phyloP scores from a whole-genome alignment of 1,140 invertebrate species.

The Zaprionus africanus region DNA sequence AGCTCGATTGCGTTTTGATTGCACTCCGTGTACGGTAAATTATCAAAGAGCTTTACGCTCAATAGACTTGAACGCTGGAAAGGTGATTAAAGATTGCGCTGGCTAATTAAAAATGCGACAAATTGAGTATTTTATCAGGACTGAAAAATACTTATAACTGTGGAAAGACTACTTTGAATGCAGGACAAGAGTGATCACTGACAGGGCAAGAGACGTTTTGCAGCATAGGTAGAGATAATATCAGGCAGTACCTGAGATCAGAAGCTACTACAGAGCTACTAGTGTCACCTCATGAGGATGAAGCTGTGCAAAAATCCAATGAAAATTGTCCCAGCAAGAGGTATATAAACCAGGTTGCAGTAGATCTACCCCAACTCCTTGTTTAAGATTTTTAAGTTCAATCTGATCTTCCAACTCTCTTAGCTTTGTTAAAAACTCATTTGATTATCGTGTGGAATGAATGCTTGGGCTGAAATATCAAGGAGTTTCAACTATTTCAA shows the following conservation, averaged over 20 bases:
- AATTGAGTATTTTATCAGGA: neutral
- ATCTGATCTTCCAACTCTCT: neutral
- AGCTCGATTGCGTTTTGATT: slow-evolving; percentile 56
- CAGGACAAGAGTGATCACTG: too few relatives aligned
- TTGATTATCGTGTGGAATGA: too few relatives aligned
- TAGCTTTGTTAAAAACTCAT: too few relatives aligned
- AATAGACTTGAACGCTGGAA: neutral
- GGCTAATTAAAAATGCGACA: neutral
- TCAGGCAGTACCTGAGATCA: too few relatives aligned
- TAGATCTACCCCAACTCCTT: too few relatives aligned
- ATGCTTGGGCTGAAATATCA: neutral
- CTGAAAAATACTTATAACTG: neutral
- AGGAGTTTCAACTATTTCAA: neutral
- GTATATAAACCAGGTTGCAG: too few relatives aligned
- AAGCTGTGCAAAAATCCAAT: too few relatives aligned
- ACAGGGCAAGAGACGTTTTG: too few relatives aligned
- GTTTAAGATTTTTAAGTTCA: neutral
- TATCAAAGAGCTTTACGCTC: neutral
- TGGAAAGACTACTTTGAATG: neutral
- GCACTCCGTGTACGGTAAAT: neutral
- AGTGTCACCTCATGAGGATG: too few relatives aligned
- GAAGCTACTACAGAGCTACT: too few relatives aligned
- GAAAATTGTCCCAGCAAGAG: too few relatives aligned
- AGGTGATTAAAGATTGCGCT: neutral
- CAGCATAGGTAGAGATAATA: too few relatives aligned